Evolutionary conservation across 2,888 invertebrate species (phyloP), one percentile per base, ranked within the genome.

Genomic region (Lasioglossum marginatum): DNA sequence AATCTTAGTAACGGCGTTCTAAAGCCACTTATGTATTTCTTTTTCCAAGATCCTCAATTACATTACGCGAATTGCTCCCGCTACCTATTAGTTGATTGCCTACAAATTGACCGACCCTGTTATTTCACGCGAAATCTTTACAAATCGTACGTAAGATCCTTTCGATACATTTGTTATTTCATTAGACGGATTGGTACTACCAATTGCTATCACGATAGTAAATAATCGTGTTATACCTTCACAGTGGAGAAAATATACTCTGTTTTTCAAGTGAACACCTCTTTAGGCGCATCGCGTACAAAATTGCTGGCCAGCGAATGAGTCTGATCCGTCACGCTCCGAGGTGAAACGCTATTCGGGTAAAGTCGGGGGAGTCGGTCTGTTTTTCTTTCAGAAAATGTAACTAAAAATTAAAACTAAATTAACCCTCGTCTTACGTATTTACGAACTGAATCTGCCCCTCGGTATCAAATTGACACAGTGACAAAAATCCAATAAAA

Each of bases 51-150:
- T 57, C 60, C 71, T 84, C 84, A 79, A 79, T 85, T 79, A 75
- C 85, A 85, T 85, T 85, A 83, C 84, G 48, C 52, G 85, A 83
- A 83, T 83, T 79, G 76, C 79, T 52, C 43, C 76, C 68, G 37
- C 70, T 48, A 68, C 68, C 85, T 83, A 83, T 79, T 85, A 83
- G 85, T 27, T 79, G 85, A 85, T 85, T 83, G 79, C 79, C 60
- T 68, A 57, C 34, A 77, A 79, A 77, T 77, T 85, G 79, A 75
- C 63, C 60, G 27, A 52, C 0, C 40, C 10, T n/a, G n/a, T 76
- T 68, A 57, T 68, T 68, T 83, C 52, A 16, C 23, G 37, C 34
- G 68, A 43, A 37, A 79, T 79, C 63, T 52, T 75, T 75, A 72
- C 75, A 83, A 66, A 52, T 57, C 31, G 27, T 57, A 23, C 52